Evolutionary conservation across 2,797 vertebrate genomes (phyloP).

Genomic region (Silurus lanzhouensis): DNA sequence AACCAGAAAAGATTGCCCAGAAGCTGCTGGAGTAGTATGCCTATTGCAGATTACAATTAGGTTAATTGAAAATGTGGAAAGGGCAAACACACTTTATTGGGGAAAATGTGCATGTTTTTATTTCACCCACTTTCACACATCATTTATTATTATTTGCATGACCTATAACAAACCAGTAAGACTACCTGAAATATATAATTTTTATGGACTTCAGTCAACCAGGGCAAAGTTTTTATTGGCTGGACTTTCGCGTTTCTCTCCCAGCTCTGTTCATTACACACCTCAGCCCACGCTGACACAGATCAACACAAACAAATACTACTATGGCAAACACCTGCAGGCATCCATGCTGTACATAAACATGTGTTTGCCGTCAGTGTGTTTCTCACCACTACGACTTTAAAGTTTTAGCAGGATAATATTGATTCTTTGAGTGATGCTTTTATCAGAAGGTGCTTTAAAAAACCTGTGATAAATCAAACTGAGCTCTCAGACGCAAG

Average conservation of each 20-base stretch:
- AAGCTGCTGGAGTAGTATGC: background rate
- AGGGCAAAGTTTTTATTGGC: background rate
- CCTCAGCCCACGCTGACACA: background rate
- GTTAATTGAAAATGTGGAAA: slow-evolving; percentile 9
- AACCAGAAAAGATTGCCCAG: background rate
- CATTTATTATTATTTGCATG: slow-evolving; percentile 28
- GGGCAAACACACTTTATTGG: background rate
- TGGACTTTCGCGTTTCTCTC: background rate
- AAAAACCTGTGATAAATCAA: slow-evolving; percentile 1
- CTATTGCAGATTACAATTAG: background rate
- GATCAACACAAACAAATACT: slow-evolving; percentile 16
- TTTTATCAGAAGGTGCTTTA: slow-evolving; percentile 23
- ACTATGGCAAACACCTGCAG: background rate
- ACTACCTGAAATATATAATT: background rate
- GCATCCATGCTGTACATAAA: background rate
- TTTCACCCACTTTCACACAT: background rate
- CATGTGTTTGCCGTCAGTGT: background rate
- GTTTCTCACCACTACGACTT: background rate
- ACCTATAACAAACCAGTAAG: slow-evolving; percentile 14
- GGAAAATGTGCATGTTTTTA: slow-evolving; percentile 6
- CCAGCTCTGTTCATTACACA: background rate
- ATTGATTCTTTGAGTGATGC: background rate
- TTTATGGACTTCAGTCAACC: background rate
- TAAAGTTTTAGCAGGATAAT: slow-evolving; percentile 8
- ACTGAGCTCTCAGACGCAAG: background rate